A percentile compares a stretch with the other conserved stretches of the same genome.
phyloP scores from a whole-genome alignment of 2,888 invertebrate species.

The Drosophila phalerata region DNA sequence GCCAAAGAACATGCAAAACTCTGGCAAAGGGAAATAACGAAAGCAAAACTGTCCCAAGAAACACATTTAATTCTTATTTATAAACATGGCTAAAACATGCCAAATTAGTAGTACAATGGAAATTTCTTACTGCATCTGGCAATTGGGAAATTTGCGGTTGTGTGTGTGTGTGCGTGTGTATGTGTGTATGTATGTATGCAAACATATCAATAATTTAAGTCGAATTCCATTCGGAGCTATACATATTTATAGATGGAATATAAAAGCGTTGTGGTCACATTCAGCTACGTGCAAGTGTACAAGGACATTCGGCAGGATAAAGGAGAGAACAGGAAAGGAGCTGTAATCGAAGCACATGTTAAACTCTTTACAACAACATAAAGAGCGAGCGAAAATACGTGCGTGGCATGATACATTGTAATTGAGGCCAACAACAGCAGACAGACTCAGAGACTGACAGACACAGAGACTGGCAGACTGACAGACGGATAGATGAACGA shows the following conservation, averaged over 20 bases:
- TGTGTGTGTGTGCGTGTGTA: too few species aligned
- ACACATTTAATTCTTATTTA: constrained; percentile 30
- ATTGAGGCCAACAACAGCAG: constrained; percentile 59
- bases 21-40: background rate
- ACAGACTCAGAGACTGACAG: background rate
- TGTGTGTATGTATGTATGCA: constrained; percentile 12
- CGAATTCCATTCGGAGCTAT: constrained; percentile 52
- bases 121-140: constrained; percentile 6
- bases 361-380: constrained; percentile 80
- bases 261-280: constrained; percentile 53
- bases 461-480: constrained; percentile 15
- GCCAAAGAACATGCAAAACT: constrained; percentile 52
- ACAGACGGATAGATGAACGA: constrained; percentile 30
- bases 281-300: constrained; percentile 32
- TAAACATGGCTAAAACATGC: constrained; percentile 31
- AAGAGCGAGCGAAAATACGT: constrained; percentile 71
- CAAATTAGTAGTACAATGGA: constrained; percentile 29
- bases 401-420: constrained; percentile 75
- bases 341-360: constrained; percentile 69
- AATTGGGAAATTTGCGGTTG: constrained; percentile 6
- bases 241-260: constrained; percentile 46
- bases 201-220: constrained; percentile 61
- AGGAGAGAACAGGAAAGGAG: background rate
- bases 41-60: constrained; percentile 9
- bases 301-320: constrained; percentile 13